Conservation (phyloP, 2,888 invertebrate genomes). For the Amblyteles armatorius region DNA sequence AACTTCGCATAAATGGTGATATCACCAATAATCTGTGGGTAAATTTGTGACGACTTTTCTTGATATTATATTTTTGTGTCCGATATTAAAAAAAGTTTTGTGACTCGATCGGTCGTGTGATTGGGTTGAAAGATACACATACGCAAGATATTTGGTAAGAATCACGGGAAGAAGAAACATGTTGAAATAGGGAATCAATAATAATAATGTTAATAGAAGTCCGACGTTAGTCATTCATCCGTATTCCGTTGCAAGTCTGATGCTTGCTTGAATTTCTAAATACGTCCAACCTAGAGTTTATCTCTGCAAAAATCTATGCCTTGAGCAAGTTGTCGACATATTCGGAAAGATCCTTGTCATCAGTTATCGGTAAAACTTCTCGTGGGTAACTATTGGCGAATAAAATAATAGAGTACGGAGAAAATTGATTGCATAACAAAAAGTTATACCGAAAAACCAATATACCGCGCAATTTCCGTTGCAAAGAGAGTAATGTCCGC, state of each 20-base stretch:
- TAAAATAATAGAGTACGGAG: too few species aligned
- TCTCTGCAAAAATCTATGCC: too few species aligned
- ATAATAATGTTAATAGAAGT: neutral
- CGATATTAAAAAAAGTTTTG: slow-evolving; percentile 20
- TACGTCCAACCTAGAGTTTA: neutral
- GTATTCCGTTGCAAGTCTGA: slow-evolving; percentile 13
- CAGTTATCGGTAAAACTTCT: too few species aligned
- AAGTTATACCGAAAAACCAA: too few species aligned
- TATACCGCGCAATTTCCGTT: too few species aligned
- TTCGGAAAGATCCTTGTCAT: too few species aligned
- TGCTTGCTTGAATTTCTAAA: slow-evolving; percentile 35
- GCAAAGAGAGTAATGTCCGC: too few species aligned
- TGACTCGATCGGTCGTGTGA: neutral
- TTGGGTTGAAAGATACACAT: neutral
- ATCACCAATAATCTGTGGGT: neutral
- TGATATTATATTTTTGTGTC: slow-evolving; percentile 10
- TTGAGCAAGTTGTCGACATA: too few species aligned
- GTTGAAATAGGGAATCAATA: slow-evolving; percentile 1
- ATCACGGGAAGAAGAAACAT: neutral
- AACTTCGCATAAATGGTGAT: slow-evolving; percentile 51
- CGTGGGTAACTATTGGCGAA: too few species aligned
- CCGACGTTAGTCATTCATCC: neutral
- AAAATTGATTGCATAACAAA: too few species aligned
- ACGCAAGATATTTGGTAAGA: slow-evolving; percentile 23
- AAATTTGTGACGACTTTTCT: neutral